Conservation (phyloP, 64 coral and sea anemone species). For the Montipora capricornis region DNA sequence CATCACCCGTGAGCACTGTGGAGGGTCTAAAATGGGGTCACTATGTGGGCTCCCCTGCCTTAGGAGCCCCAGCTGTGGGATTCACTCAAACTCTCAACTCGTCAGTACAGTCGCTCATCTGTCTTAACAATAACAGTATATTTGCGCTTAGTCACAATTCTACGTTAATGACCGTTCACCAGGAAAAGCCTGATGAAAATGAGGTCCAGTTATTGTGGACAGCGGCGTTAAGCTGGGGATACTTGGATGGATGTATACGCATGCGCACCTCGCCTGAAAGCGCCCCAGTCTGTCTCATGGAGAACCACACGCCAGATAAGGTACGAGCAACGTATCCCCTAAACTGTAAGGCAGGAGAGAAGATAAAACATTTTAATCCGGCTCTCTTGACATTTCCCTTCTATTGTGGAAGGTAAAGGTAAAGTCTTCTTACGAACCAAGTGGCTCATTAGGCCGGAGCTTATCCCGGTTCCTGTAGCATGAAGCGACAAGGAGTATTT, state of each 20-base stretch:
- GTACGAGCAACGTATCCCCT: background rate
- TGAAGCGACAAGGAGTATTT: no score
- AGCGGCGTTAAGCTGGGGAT: constrained; percentile 87
- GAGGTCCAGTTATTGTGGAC: constrained; percentile 76
- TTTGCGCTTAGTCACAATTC: constrained; percentile 77
- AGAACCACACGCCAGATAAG: constrained; percentile 87
- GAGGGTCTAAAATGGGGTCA: constrained; percentile 88
- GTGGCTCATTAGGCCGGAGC: no score
- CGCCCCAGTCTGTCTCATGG: constrained; percentile 72
- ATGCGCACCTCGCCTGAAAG: constrained; percentile 62
- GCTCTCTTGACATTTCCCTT: no score
- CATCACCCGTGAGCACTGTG: constrained; percentile 74
- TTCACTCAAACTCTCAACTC: constrained; percentile 54
- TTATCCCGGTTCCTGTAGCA: no score
- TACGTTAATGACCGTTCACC: constrained; percentile 69
- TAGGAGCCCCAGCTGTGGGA: constrained; percentile 59
- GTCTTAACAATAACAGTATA: constrained; percentile 61
- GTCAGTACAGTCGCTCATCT: constrained; percentile 67
- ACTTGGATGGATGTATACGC: constrained; percentile 76
- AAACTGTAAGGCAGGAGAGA: no score
- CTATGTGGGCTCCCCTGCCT: constrained; percentile 85
- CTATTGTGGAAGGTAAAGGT: no score
- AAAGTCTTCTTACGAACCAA: no score
- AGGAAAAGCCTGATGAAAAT: constrained; percentile 51
- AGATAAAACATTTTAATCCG: no score